Evolutionary conservation across 2,797 vertebrate genomes (phyloP), one percentile per base, ranked within the genome.

Genomic region (Adelosebastes latens): DNA sequence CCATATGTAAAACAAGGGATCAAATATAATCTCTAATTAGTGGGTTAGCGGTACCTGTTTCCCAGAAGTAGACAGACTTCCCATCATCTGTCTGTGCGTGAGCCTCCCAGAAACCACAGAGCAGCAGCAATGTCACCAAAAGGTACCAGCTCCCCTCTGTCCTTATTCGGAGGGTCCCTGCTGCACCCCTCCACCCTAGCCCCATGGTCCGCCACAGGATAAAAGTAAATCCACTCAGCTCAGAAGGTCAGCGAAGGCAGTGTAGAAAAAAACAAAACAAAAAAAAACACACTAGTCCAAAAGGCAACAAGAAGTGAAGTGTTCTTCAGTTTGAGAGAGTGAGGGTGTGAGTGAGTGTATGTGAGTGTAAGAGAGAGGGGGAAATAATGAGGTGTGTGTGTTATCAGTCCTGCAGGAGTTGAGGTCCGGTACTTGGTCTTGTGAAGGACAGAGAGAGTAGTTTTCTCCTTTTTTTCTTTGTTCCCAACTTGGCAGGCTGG

Each of bases 21-120:
- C 75, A 63, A 11, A 80, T 89, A 31, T 69, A 81, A 87, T 63
- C 61, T 81, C 13, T 79, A 84, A 90, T 82, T 64, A 85, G 72
- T 72, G 60, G 63, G 70, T 84, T 55, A 72, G 79, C 67, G 6
- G 82, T 96, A 99, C 98, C 98, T 3, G 98, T 98, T 95, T 97
- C 97, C 98, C 98, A 99, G 91, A 98, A 94, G 95, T 99, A 99
- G 70, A 97, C 94, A 0, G 95, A 96, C 34, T 96, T 97, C 89
- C 95, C 95, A 82, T 97, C 97, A 4, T 95, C 96, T 88, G 95
- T 96, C 80, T 96, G 97, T 10, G 96, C 90, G 6, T 68, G 73
- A 78, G 94, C 88, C 78, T 88, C 91, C 95, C 93, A 82, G 93
- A 93, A 92, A 62, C 88, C 95, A 84, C 96, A 93, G 85, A 96